phyloP scores from a whole-genome alignment of 2,888 invertebrate species.

The Spisula solida region DNA sequence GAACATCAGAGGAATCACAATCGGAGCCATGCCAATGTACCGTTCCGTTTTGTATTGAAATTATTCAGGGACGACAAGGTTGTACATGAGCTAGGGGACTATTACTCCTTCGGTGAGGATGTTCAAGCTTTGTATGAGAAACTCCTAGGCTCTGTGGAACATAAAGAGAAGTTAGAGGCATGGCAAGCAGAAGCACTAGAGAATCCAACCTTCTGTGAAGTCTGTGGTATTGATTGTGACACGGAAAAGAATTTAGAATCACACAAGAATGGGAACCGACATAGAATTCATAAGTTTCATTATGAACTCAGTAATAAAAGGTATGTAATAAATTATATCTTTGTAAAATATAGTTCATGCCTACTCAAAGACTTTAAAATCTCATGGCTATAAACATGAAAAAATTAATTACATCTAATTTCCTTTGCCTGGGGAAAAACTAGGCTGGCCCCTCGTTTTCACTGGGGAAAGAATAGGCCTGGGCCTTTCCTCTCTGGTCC shows the following conservation, averaged over 20 bases:
- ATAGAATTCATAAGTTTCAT: slow-evolving; percentile 55
- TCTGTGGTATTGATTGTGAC: slow-evolving; percentile 45
- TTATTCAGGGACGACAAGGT: slow-evolving; percentile 9
- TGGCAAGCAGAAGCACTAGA: slow-evolving; percentile 34
- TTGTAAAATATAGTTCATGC: too few relatives aligned
- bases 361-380: too few relatives aligned
- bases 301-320: slow-evolving; percentile 38
- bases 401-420: too few relatives aligned
- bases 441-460: too few relatives aligned
- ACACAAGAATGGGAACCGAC: slow-evolving; percentile 41
- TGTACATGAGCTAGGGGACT: slow-evolving; percentile 47
- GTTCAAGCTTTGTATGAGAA: slow-evolving; percentile 43
- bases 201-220: slow-evolving; percentile 43
- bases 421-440: too few relatives aligned
- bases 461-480: too few relatives aligned
- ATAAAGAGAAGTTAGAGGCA: slow-evolving; percentile 32
- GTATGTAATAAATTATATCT: too few relatives aligned
- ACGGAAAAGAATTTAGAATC: slow-evolving; percentile 31
- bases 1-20: background rate
- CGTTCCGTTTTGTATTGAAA: slow-evolving; percentile 31
- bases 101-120: slow-evolving; percentile 43
- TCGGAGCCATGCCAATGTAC: background rate
- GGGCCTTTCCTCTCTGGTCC: too few relatives aligned
- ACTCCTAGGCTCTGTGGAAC: slow-evolving; percentile 13
- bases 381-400: too few relatives aligned